phyloP scores from a whole-genome alignment of 2,113 vertebrate species.

The Misgurnus anguillicaudatus region DNA sequence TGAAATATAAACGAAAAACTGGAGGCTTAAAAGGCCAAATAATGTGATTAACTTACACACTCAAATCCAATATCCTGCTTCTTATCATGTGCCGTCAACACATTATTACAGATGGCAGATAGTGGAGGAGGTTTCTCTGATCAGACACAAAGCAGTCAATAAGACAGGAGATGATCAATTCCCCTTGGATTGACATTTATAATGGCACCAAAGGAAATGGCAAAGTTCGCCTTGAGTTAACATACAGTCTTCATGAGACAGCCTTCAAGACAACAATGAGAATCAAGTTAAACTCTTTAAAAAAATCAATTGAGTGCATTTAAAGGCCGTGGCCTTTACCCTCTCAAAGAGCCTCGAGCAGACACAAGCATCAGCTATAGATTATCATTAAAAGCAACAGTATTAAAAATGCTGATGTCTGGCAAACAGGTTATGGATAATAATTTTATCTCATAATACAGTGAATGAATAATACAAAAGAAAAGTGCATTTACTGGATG shows the following conservation, averaged over 20 bases:
- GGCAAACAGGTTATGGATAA: neutral
- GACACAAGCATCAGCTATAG: neutral
- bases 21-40: neutral
- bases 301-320: neutral
- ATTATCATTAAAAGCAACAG: neutral
- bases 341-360: neutral
- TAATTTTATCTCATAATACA: neutral
- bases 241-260: neutral
- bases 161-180: neutral
- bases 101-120: constrained; percentile 28
- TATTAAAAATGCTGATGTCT: constrained; percentile 9
- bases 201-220: neutral
- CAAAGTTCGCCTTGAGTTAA: neutral
- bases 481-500: neutral
- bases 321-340: neutral
- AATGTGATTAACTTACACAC: neutral
- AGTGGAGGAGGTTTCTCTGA: constrained; percentile 9
- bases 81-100: constrained; percentile 25
- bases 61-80: constrained; percentile 28
- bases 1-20: neutral
- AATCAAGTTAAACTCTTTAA: neutral
- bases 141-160: neutral
- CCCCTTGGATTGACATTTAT: constrained; percentile 18
- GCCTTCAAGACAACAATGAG: neutral
- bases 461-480: neutral